Evolutionary conservation across 2,113 vertebrate genomes (phyloP), one percentile per base, ranked within the genome.

Genomic region (Heterocephalus glaber): DNA sequence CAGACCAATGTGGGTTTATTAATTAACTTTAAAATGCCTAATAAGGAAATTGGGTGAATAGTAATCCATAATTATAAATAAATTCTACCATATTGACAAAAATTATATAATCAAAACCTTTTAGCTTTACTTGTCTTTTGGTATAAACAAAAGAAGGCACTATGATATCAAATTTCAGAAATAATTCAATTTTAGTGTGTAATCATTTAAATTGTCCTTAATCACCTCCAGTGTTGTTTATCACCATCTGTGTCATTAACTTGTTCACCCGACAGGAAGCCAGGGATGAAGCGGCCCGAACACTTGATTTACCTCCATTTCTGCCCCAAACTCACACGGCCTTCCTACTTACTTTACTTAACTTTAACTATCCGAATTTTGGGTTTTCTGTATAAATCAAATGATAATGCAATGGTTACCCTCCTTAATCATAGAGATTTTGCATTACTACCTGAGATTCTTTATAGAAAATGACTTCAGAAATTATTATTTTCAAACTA

Each of bases 41-140:
- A 3, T 28, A 77, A 77, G 26, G n/a, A 47, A 81, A 38, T 90
- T 97, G 3, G 49, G 63, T 93, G 72, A 94, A 86, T 96, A 97
- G 95, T 38, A 24, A 60, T 56, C 66, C 84, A 95, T 92, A 83
- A 38, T 47, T 92, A 95, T 65, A 96, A 91, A 65, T 74, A 97
- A 97, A 88, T 10, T 10, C 76, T 77, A 30, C 54, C 7, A 26
- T n/a, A 20, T 60, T 96, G 44, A 95, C 4, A 89, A 88, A 94
- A n/a, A 44, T 54, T 84, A 84, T 49, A n/a, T 74, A 95, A 76
- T 96, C 10, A 19, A 82, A 85, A 47, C 33, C 54, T 84, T 91
- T 30, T 0, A 93, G 96, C 33, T 92, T 91, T 61, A 86, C 13
- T 86, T 95, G 0, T 83, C 95, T 44, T 10, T 92, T 92, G 44